Percentiles rank a stretch among this genome's conserved stretches.
Conservation (phyloP, 2,888 invertebrate genomes). For the Strigamia crassipes region DNA sequence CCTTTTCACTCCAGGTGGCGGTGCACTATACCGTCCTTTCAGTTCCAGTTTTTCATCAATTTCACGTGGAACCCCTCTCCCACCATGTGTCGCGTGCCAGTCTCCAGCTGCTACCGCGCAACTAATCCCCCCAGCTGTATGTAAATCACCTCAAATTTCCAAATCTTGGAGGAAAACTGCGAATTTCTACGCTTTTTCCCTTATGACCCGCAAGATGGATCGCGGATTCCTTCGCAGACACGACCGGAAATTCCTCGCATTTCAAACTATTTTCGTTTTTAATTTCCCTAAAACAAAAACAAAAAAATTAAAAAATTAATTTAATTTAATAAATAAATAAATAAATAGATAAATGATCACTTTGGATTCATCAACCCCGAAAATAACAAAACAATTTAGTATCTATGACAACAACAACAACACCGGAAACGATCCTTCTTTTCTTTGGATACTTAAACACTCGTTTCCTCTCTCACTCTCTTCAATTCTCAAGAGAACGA, state of each 20-base stretch:
- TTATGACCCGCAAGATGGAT: not conserved
- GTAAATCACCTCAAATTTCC: not conserved
- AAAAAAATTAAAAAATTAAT: not conserved
- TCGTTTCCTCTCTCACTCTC: not conserved
- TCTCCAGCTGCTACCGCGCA: conserved; percentile 2
- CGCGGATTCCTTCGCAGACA: no score
- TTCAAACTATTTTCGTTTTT: no score
- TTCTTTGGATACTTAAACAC: not conserved
- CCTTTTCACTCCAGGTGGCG: conserved; percentile 2
- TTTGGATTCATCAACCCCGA: not conserved
- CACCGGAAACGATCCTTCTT: conserved; percentile 24
- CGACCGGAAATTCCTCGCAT: no score
- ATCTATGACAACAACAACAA: not conserved
- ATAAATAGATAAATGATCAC: no score
- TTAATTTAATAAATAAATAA: no score
- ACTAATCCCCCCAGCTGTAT: conserved; percentile 2
- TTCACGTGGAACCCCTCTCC: not conserved
- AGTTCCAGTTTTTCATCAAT: conserved; percentile 7
- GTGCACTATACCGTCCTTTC: conserved; percentile 6
- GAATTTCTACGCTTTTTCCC: not conserved
- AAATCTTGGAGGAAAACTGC: not conserved
- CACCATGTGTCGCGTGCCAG: not conserved
- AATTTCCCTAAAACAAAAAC: not conserved
- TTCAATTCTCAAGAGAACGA: conserved; percentile 21
- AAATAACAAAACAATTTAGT: not conserved